Evolutionary conservation across 2,797 vertebrate genomes (phyloP).

Genomic region (Acrossocheilus wenchowensis): DNA sequence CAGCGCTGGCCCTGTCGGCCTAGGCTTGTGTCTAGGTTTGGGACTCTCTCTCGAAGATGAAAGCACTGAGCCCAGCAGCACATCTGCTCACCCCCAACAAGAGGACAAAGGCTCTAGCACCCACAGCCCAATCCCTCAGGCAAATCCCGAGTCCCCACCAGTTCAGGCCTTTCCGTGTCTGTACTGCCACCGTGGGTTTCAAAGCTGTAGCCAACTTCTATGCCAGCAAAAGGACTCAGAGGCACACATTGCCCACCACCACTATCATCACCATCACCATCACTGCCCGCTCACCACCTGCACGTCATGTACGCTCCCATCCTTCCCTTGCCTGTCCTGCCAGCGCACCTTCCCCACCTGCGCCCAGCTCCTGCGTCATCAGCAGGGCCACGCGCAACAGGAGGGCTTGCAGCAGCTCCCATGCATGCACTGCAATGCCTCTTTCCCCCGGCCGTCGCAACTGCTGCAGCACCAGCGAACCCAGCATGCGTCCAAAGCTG

Average conservation of each 20-base stretch:
- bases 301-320: constrained; percentile 66
- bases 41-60: constrained; percentile 66
- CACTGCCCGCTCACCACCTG: constrained; percentile 75
- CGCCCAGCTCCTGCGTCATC: constrained; percentile 68
- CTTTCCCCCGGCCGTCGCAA: constrained; percentile 79
- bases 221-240: constrained; percentile 65
- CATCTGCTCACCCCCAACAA: constrained; percentile 53
- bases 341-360: constrained; percentile 74
- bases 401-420: constrained; percentile 68
- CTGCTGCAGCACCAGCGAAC: constrained; percentile 82
- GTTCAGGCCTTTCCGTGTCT: constrained; percentile 76
- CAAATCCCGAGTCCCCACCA: constrained; percentile 48
- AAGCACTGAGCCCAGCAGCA: constrained; percentile 58
- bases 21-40: constrained; percentile 64
- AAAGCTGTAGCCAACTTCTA: constrained; percentile 69
- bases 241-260: constrained; percentile 60
- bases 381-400: constrained; percentile 66
- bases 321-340: constrained; percentile 67
- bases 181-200: constrained; percentile 73
- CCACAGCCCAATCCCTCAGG: constrained; percentile 51
- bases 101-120: constrained; percentile 59
- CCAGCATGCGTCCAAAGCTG: constrained; percentile 73
- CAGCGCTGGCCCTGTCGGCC: constrained; percentile 33
- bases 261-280: constrained; percentile 79
- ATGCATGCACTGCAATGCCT: constrained; percentile 82